A percentile compares a stretch with the other conserved stretches of the same genome.
Conservation (phyloP, 2,113 vertebrate species). For the Ciconia stormi region DNA sequence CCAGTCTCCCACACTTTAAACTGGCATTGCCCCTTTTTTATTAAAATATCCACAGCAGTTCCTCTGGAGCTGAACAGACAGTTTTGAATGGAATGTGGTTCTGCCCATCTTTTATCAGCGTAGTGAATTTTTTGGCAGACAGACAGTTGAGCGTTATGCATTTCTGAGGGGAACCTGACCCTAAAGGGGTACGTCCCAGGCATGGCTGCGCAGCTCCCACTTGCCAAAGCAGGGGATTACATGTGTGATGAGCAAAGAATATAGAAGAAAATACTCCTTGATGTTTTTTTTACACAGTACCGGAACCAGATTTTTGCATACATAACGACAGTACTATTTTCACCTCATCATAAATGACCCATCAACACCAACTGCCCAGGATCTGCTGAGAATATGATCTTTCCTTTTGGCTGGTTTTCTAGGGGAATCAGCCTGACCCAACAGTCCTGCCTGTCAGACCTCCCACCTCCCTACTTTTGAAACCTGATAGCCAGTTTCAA, state of each 20-base stretch:
- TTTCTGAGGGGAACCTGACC: background rate
- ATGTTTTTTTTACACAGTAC: background rate
- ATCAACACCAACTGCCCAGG: background rate
- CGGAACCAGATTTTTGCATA: background rate
- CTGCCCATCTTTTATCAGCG: background rate
- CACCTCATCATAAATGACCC: background rate
- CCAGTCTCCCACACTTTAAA: background rate
- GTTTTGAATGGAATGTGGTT: background rate
- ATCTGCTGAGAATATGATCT: background rate
- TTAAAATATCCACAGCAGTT: background rate
- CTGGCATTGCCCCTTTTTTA: background rate
- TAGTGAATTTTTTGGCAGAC: background rate
- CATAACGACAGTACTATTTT: background rate
- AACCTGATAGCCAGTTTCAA: background rate
- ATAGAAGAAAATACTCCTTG: background rate
- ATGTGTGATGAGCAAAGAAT: background rate
- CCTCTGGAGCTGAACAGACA: background rate
- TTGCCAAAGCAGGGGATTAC: background rate
- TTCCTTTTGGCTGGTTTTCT: background rate
- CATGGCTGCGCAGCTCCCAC: background rate
- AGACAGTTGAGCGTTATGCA: background rate
- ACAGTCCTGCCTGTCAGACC: background rate
- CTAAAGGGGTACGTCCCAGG: rapidly evolving
- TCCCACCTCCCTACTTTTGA: background rate
- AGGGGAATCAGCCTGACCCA: background rate